Base-by-base conservation (phyloP, 2,888 invertebrate species). In the Chloroclystis v-ata region DNA sequence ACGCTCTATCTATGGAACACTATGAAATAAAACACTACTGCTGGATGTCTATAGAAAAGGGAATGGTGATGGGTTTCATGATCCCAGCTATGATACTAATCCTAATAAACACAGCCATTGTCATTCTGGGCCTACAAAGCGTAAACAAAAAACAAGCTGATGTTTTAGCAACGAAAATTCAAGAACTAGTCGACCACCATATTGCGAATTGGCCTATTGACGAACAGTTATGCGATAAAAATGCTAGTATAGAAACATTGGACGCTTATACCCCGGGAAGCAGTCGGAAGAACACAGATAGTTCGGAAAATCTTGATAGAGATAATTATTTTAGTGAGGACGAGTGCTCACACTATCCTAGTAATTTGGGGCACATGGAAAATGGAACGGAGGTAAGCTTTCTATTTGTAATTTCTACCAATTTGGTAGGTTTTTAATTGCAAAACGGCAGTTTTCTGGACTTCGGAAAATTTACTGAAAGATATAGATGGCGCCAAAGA, bases 41-140 rank as follows among this genome's bases (percentile, higher is more conserved):
- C 69, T 94, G 93, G 91, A 91, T 94, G 89, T 93, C 93, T 0
- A 91, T 93, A 33, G 92, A 93, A 71, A 91, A 92, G 63, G 93
- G 93, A 4, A 93, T 94, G 92, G 90, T 93, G 9, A 84, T 93
- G 68, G 93, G 93, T 32, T 94, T 92, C 70, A 93, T 94, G 90
- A 88, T 92, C 11, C 94, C 94, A 8, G 91, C 92, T 1, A 92
- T 92, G 67, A 76, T 91, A 13, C 77, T 93, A 24, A 92, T 94
- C 39, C 75, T 93, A 37, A 89, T 91, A 50, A 92, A 92, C 55
- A 91, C 91, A 0, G 78, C 87, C 1, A 89, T 90, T 6, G 88
- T 91, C n/a, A 85, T 92, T 53, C 78, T 90, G 41, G 90, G 91
- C 49, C 47, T 88, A 28, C 82, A 84, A 67, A 80, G 81, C 32